phyloP scores from a whole-genome alignment of 2,797 vertebrate species.

The Gallinago nigripennis region DNA sequence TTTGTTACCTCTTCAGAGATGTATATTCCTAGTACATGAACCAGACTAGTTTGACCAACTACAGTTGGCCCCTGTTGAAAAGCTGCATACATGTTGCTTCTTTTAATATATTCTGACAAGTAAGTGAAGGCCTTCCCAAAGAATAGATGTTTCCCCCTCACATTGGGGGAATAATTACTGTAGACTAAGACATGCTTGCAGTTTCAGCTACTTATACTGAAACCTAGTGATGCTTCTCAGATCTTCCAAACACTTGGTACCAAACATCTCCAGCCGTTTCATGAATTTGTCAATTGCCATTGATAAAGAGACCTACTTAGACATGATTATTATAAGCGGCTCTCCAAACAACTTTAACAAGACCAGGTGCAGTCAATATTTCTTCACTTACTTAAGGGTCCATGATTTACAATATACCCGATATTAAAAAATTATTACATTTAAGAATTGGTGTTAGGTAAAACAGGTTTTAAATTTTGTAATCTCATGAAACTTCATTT shows the following conservation, averaged over 20 bases:
- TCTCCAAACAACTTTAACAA: neutral
- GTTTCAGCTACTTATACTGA: neutral
- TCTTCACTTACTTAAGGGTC: neutral
- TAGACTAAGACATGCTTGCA: neutral
- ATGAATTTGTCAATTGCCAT: neutral
- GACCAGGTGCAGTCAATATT: neutral
- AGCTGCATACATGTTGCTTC: neutral
- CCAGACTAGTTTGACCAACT: neutral
- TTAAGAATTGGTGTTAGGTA: neutral
- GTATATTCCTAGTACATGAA: neutral
- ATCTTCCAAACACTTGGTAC: neutral
- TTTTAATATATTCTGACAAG: neutral
- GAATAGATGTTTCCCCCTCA: neutral
- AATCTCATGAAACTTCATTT: neutral
- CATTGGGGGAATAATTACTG: neutral
- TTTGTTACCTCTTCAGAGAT: neutral
- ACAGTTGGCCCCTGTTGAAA: neutral
- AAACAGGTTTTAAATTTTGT: neutral
- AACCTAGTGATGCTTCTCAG: neutral
- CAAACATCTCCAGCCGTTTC: neutral
- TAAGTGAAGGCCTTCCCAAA: neutral
- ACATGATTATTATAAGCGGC: neutral
- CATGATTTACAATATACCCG: neutral
- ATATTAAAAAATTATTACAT: neutral
- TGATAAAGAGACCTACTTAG: neutral